phyloP scores from a whole-genome alignment of 2,113 vertebrate species.

The Pterocles orientalis region DNA sequence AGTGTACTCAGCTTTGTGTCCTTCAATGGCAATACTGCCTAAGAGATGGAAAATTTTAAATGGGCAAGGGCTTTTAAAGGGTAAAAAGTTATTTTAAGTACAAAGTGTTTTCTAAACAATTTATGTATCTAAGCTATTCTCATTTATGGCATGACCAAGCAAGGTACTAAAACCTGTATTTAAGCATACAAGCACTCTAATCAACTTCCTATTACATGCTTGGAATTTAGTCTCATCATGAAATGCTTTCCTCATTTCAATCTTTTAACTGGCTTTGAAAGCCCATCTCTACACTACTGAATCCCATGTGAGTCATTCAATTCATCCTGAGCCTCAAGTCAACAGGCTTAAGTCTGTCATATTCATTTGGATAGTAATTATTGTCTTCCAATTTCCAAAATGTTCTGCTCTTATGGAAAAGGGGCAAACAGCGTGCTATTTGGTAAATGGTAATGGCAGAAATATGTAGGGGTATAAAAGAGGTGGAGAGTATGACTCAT shows the following conservation, averaged over 20 bases:
- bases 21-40: not conserved
- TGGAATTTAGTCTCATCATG: not conserved
- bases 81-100: slow-evolving; percentile 33
- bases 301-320: not conserved
- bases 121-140: slow-evolving; percentile 15
- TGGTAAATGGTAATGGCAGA: not conserved
- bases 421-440: not conserved
- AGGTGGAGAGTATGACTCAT: not conserved
- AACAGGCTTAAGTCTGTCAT: not conserved
- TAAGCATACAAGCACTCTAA: not conserved
- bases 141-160: not conserved
- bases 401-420: not conserved
- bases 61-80: not conserved
- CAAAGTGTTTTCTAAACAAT: slow-evolving; percentile 32
- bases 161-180: not conserved
- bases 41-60: slow-evolving; percentile 14
- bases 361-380: not conserved
- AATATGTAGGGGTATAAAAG: not conserved
- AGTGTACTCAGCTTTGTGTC: not conserved
- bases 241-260: not conserved
- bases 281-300: rapidly evolving
- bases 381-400: not conserved
- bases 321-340: not conserved
- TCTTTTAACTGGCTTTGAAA: not conserved
- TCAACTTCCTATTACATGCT: not conserved